A percentile compares a stretch with the other conserved stretches of the same genome.
Conservation (phyloP, 2,797 vertebrate genomes). For the Cryptoprocta ferox region DNA sequence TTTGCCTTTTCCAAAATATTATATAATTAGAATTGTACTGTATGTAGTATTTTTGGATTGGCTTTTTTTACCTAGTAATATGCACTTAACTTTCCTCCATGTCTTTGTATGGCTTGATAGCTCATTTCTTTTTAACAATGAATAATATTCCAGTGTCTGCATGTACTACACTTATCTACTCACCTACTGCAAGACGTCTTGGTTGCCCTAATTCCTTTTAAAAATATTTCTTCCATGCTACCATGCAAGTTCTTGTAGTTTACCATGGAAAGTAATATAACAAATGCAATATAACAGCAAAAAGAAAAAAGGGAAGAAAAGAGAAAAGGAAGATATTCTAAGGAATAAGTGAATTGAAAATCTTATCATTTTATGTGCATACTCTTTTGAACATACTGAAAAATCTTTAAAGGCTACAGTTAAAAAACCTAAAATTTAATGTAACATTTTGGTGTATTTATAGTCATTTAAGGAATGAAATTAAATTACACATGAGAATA, state of each 20-base stretch:
- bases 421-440: constrained; percentile 11
- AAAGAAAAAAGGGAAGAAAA: constrained; percentile 36
- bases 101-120: not conserved
- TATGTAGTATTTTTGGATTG: not conserved
- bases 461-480: not conserved
- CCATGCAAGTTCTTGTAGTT: not conserved
- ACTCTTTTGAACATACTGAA: not conserved
- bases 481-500: not conserved
- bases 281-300: not conserved
- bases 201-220: not conserved
- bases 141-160: not conserved
- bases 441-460: not conserved
- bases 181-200: not conserved
- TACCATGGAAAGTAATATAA: not conserved
- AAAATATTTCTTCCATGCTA: not conserved
- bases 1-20: not conserved
- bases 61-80: not conserved
- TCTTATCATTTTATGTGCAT: not conserved
- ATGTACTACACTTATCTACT: not conserved
- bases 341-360: not conserved
- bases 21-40: not conserved
- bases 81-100: not conserved
- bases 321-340: constrained; percentile 27
- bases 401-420: not conserved
- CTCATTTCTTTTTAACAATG: not conserved